These are phyloP conservation scores for Tanaodytes sp. DNA, from an alignment of 2,888 invertebrate species.

Conservation along the genomic window DNA sequence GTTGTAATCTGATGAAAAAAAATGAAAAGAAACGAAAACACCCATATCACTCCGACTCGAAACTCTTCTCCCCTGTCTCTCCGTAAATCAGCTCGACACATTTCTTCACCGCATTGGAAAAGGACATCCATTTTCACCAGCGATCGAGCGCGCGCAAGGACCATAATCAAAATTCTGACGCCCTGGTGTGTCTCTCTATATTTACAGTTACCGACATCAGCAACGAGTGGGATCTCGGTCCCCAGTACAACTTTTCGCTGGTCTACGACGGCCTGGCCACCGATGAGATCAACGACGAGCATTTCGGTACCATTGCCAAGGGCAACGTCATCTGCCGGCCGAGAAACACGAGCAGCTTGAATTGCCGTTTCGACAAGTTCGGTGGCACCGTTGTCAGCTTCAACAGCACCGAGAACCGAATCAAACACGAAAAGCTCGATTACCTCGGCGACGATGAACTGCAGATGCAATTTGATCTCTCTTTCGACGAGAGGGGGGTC, in stretches of 20 bases:
- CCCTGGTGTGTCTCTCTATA: no score
- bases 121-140: no score
- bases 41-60: no score
- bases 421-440: background rate
- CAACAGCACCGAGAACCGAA: background rate
- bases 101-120: no score
- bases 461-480: constrained; percentile 2
- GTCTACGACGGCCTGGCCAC: background rate
- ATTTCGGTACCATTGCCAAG: constrained; percentile 1
- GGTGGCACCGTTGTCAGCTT: background rate
- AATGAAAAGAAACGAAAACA: no score
- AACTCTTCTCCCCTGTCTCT: no score
- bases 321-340: constrained; percentile 1
- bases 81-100: no score
- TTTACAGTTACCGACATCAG: constrained; percentile 1
- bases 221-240: constrained; percentile 1
- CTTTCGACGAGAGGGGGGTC: constrained; percentile 19
- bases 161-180: no score
- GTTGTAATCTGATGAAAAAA: no score
- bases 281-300: constrained; percentile 2
- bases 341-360: background rate
- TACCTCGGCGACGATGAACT: background rate
- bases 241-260: constrained; percentile 2
- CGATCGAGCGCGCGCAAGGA: no score
- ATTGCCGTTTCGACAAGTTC: background rate